Evolutionary conservation across 2,888 invertebrate species (phyloP), one percentile per base, ranked within the genome.

Genomic region (Platyscelio sp.): DNA sequence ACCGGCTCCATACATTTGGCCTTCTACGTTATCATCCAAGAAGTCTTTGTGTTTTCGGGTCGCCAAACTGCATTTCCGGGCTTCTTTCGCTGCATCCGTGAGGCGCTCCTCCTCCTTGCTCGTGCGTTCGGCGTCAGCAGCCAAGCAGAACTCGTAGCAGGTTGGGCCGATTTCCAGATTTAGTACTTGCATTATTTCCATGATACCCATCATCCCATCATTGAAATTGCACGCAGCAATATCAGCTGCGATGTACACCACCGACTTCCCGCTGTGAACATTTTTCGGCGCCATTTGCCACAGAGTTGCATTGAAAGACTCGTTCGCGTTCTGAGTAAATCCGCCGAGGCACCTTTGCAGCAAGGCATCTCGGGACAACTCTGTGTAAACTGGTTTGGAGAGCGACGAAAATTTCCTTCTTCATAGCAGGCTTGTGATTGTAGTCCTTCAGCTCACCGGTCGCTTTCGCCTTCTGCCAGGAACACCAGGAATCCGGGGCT

Each of bases 401-500:
- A n/a, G 71, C 71, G 26, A 68, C 26, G 26, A 70, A 75, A 51
- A 84, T 72, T 27, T 81, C 46, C 5, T 78, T 15, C 5, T 15
- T 29, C 6, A 65, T 38, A 33, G 70, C 54, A 51, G 71, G 51
- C 26, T 86, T 82, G 43, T 84, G 81, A 9, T 18, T n/a, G n/a
- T 60, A 33, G 3, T 13, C 58, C 3, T 18, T 1, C 2, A 61
- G 49, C 5, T 38, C 38, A 33, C 51, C 65, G 1, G 38, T 15
- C 3, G 87, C 82, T 51, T 76, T 72, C 3, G 74, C 83, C 24
- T 38, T 65, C 40, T 86, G 85, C 85, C 83, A 88, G 29, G 83
- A 60, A 54, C 87, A 87, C 85, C 85, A 89, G 1, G 79, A 85
- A 20, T 85, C 70, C 15, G 22, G 72, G 27, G 81, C 86, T 20